Base-by-base conservation (phyloP, 2,113 vertebrate species). In the Chamaea fasciata region DNA sequence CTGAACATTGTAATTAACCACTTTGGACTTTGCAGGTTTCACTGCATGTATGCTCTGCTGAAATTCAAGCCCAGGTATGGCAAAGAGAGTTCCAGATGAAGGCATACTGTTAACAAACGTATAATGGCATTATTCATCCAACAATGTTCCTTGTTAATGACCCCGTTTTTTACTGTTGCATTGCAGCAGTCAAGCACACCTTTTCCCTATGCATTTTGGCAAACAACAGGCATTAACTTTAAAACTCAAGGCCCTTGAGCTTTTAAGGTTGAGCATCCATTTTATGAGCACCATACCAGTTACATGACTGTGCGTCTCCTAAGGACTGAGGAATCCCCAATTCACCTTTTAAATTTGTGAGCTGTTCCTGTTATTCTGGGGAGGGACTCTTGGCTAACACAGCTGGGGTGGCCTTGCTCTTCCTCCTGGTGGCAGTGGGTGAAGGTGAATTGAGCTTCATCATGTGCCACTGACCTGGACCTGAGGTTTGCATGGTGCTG, bases 61-160 rank as follows among this genome's bases (percentile, higher is more conserved):
- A 93, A 93, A 93, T 86, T 73, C 55, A 74, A 90, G 35, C 17
- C 31, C 47, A 81, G 65, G 52, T 87, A 84, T 8, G n/a, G 83
- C 62, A 76, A 78, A 27, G 68, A 91, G 64, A 53, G 69, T 65
- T 95, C 65, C 91, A 94, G 74, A 75, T 87, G 86, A 94, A 91
- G 69, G 39, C 4, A 2, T 31, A 15, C 19, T 63, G 41, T 55
- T 81, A 81, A 71, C 0, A 3, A 60, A 78, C 10, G n/a, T n/a
- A 75, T 35, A 89, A 91, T 68, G 71, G 9, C 64, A 76, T 91
- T 91, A 84, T 91, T 91, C 76, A 80, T 52, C 62, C 77, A 82
- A 8, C 44, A 82, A 7, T 75, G 41, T 5, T 89, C 35, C 44
- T 56, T 68, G 44, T 44, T n/a, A 91, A 89, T n/a, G 35, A 44